Base-by-base conservation (phyloP, 2,797 vertebrate species). In the Anas georgica region DNA sequence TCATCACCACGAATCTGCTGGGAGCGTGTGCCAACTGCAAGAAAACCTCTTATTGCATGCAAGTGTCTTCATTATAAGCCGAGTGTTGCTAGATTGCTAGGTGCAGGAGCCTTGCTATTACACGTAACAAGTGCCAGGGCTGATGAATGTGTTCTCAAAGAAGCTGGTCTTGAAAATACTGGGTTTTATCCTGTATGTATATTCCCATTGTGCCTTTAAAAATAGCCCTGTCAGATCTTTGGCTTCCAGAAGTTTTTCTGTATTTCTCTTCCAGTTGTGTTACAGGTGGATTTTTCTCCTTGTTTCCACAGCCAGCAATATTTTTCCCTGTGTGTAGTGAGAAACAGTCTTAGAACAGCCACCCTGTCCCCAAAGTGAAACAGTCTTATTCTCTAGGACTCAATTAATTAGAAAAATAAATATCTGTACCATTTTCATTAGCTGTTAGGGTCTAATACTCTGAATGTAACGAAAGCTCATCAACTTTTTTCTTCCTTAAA, bases 401-500 rank as follows among this genome's bases (percentile, higher is more conserved):
- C 91, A 18, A 91, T 96, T 91, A 94, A 93, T 96, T 96, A 93
- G 63, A 73, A 88, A 86, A 83, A 88, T 83, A 86, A 83, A 94
- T 93, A 94, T 91, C 52, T 84, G 46, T 96, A 70, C 90, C 88
- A 70, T 94, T 96, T 94, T 93, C 73, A 93, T 90, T 94, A 92
- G 20, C 56, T 96, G 45, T 90, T 83, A 91, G 73, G 59, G 54
- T 92, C 75, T 89, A 88, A 93, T 92, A 91, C 23, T 54, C 45
- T 90, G 85, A 60, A 72, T 78, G 94, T 96, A 96, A 94, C 94
- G 94, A 91, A 94, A 95, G 69, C 74, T 94, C 90, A 97, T 86
- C 91, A 67, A 94, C 74, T 97, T 87, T 94, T 90, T 94, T 67
- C 76, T 92, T 95, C 90, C 86, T 96, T 94, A 94, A 95, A 76